A percentile compares a stretch with the other conserved stretches of the same genome.
Evolutionary conservation across 2,797 vertebrate genomes (phyloP).

Genomic region (Halcyon badia): DNA sequence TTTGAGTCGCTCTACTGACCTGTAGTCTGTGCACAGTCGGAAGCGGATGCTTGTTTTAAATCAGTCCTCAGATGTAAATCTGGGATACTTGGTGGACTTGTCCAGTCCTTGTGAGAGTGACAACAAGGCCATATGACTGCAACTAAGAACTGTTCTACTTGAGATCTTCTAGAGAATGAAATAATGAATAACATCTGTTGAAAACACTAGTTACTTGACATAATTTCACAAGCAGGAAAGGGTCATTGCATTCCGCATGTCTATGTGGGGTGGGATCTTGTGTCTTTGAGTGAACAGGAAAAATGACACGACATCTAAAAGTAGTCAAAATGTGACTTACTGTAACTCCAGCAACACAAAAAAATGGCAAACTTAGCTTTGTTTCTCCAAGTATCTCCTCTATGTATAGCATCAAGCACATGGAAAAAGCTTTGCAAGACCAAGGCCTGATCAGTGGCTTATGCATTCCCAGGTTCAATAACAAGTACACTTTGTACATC

Average conservation of each 20-base stretch:
- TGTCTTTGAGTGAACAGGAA: background rate
- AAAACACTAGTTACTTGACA: background rate
- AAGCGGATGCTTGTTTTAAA: background rate
- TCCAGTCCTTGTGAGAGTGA: background rate
- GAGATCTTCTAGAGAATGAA: background rate
- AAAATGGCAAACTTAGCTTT: background rate
- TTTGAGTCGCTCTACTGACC: background rate
- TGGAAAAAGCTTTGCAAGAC: constrained; percentile 35
- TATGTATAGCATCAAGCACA: background rate
- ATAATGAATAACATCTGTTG: background rate
- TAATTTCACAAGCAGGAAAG: background rate
- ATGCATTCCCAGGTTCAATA: constrained; percentile 67
- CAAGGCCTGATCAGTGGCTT: constrained; percentile 54
- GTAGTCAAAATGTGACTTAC: background rate
- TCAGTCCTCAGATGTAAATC: background rate
- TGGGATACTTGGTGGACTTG: background rate
- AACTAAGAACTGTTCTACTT: background rate
- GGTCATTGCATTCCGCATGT: background rate
- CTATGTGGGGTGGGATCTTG: background rate
- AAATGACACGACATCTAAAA: background rate
- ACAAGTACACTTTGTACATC: constrained; percentile 71
- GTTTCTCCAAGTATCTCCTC: background rate
- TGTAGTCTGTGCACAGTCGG: background rate
- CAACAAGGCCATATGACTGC: background rate
- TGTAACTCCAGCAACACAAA: background rate